These are phyloP conservation scores for Amazona guildingii DNA, from an alignment of 2,113 vertebrate species.

Conservation along the genomic window DNA sequence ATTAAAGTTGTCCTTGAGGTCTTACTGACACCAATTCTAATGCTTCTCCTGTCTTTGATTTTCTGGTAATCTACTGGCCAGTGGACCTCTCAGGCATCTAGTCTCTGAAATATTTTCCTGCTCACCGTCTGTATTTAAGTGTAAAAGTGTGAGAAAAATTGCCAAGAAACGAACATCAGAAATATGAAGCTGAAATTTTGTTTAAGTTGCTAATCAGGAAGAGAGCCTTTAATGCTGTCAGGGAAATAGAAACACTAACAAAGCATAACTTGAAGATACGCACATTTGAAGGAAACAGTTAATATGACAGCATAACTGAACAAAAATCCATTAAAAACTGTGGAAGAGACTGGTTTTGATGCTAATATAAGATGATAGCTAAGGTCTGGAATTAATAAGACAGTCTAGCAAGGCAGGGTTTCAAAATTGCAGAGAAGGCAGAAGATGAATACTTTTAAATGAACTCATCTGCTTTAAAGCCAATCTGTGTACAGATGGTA, in stretches of 20 bases:
- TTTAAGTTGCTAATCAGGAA: background rate
- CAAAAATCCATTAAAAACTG: background rate
- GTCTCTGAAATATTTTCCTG: background rate
- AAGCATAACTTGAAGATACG: background rate
- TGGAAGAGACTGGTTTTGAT: background rate
- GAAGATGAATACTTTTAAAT: background rate
- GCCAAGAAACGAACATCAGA: background rate
- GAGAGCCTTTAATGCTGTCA: fast-evolving
- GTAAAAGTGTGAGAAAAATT: background rate
- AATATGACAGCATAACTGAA: background rate
- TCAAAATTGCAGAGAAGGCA: background rate
- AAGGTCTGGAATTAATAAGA: background rate
- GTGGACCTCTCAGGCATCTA: background rate
- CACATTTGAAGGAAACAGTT: background rate
- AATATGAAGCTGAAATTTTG: background rate
- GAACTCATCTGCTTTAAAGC: background rate
- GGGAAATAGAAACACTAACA: background rate
- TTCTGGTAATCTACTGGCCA: background rate
- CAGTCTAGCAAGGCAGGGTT: background rate
- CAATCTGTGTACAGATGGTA: background rate
- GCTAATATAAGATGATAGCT: background rate
- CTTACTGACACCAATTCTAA: background rate
- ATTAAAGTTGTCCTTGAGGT: background rate
- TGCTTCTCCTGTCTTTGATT: background rate
- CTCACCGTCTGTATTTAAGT: background rate